phyloP scores from a whole-genome alignment of 2,113 vertebrate species.

The Pelmatolapia mariae region DNA sequence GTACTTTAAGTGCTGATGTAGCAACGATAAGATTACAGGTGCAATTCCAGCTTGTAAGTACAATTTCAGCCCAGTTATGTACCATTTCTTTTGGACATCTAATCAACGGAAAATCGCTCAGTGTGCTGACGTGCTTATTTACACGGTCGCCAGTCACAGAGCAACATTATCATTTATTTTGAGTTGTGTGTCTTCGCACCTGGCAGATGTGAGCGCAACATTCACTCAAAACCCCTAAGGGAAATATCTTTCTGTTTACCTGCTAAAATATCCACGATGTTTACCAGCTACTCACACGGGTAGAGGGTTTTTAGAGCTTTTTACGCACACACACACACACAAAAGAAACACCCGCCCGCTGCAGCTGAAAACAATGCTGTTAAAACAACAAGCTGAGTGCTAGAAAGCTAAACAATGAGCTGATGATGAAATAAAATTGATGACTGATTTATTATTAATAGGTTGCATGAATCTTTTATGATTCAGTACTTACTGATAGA shows the following conservation, averaged over 20 bases:
- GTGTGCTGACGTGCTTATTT: not conserved
- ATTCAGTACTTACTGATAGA: not conserved
- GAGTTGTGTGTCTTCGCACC: not conserved
- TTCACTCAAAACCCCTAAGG: not conserved
- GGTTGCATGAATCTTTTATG: not conserved
- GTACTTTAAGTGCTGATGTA: not conserved
- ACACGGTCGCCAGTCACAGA: not conserved
- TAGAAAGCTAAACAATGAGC: not conserved
- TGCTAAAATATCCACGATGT: not conserved
- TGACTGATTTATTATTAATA: not conserved
- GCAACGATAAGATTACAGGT: not conserved
- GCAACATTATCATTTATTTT: not conserved
- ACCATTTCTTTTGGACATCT: not conserved
- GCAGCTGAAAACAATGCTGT: not conserved
- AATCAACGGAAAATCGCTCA: not conserved
- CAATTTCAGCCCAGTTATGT: not conserved
- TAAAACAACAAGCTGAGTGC: not conserved
- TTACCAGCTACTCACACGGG: not conserved
- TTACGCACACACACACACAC: not conserved
- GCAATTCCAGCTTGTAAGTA: not conserved
- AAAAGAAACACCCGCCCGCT: not conserved
- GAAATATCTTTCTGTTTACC: not conserved
- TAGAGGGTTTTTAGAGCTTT: not conserved
- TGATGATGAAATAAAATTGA: not conserved
- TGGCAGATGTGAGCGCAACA: not conserved